phyloP scores from a whole-genome alignment of 2,113 vertebrate species.

The Okapia johnstoni region DNA sequence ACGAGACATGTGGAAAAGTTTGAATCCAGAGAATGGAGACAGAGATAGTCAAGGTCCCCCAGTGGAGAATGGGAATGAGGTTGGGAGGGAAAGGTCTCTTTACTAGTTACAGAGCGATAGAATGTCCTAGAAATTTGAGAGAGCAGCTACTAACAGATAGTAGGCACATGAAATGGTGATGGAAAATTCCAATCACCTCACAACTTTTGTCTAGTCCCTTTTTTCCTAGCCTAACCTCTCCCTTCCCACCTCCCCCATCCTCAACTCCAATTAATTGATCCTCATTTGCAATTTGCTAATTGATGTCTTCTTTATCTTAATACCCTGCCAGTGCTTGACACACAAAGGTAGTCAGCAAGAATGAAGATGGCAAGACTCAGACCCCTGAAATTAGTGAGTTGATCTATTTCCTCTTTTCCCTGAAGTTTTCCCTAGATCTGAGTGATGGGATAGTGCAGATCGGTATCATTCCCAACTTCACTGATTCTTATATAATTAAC shows the following conservation, averaged over 20 bases:
- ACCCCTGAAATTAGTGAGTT: not conserved
- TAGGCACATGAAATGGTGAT: not conserved
- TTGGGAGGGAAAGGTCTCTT: not conserved
- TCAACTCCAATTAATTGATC: not conserved
- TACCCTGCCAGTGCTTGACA: not conserved
- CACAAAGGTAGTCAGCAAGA: not conserved
- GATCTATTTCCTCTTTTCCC: not conserved
- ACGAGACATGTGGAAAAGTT: not conserved
- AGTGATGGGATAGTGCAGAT: not conserved
- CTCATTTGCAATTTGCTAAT: not conserved
- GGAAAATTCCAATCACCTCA: not conserved
- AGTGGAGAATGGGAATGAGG: not conserved
- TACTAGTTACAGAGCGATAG: not conserved
- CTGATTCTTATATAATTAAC: not conserved
- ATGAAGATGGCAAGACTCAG: not conserved
- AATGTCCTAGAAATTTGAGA: not conserved
- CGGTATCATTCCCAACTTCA: not conserved
- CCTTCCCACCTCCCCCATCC: not conserved
- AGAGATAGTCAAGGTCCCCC: not conserved
- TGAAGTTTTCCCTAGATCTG: not conserved
- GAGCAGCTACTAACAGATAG: not conserved
- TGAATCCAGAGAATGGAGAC: constrained; percentile 9
- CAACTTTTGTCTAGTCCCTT: not conserved
- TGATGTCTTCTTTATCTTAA: not conserved
- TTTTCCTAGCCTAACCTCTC: not conserved